Percentiles rank a stretch among this genome's conserved stretches.
Evolutionary conservation across 2,113 vertebrate genomes (phyloP).

Genomic region (Nerophis lumbriciformis): DNA sequence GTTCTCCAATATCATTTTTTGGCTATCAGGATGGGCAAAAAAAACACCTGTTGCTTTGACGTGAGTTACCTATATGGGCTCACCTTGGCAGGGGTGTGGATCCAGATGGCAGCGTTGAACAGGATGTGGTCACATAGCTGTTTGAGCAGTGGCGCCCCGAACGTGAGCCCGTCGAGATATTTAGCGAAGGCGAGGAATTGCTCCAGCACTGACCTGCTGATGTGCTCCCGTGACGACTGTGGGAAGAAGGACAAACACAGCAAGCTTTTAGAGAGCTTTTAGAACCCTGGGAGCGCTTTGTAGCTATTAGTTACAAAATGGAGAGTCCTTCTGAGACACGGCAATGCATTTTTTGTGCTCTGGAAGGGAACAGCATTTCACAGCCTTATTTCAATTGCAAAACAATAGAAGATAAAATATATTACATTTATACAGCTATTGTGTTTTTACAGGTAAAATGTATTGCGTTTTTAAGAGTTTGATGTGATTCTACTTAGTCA

Average conservation of each 20-base stretch:
- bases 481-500: too few relatives aligned
- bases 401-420: too few relatives aligned
- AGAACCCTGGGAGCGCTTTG: too few relatives aligned
- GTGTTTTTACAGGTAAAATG: too few relatives aligned
- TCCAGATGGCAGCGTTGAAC: constrained; percentile 98
- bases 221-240: constrained; percentile 91
- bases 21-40: constrained; percentile 14
- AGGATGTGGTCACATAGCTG: constrained; percentile 98
- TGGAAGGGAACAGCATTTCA: too few relatives aligned
- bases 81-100: constrained; percentile 96
- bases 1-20: constrained; percentile 53
- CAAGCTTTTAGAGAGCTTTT: neutral
- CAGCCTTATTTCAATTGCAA: too few relatives aligned
- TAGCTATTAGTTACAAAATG: too few relatives aligned
- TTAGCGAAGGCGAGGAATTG: constrained; percentile 97
- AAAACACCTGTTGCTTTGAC: too few relatives aligned
- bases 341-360: too few relatives aligned
- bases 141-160: constrained; percentile 91
- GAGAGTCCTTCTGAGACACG: too few relatives aligned
- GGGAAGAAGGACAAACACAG: constrained; percentile 14
- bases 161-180: constrained; percentile 90
- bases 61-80: constrained; percentile 13
- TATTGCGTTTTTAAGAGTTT: too few relatives aligned
- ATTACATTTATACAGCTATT: too few relatives aligned
- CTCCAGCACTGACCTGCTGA: constrained; percentile 92